Conservation (phyloP, 2,888 invertebrate genomes). For the Margaritifera margaritifera region DNA sequence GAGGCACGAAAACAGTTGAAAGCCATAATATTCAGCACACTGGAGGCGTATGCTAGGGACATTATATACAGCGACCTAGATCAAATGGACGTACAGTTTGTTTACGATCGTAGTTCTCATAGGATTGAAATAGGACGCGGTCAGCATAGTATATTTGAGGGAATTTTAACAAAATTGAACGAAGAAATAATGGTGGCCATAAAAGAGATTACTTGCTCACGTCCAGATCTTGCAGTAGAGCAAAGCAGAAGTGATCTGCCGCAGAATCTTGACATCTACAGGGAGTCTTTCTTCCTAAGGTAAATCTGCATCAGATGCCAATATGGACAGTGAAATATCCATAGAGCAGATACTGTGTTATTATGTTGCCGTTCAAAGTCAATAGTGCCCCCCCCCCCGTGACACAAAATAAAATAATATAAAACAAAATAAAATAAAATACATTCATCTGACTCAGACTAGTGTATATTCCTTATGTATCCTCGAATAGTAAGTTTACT, state of each 20-base stretch:
- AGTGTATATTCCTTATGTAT: no score
- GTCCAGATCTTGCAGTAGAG: neutral
- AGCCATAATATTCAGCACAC: neutral
- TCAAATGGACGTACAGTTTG: constrained; percentile 1
- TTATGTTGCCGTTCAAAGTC: no score
- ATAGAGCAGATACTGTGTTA: no score
- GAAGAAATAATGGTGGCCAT: constrained; percentile 13
- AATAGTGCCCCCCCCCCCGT: no score
- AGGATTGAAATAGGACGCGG: no score
- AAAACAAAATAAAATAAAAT: no score
- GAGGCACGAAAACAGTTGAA: no score
- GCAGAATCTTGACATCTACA: constrained; percentile 10
- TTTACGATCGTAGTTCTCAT: no score
- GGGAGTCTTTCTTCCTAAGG: constrained; percentile 19
- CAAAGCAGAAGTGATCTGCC: constrained; percentile 4
- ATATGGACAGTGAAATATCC: no score
- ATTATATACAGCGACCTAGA: constrained; percentile 5
- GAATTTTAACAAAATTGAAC: neutral
- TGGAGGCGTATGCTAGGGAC: constrained; percentile 12
- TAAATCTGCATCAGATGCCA: neutral
- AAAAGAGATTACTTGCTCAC: constrained; percentile 12
- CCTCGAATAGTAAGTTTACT: no score
- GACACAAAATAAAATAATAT: no score
- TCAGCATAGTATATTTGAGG: neutral
- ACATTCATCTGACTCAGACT: no score